Evolutionary conservation across 2,113 vertebrate genomes (phyloP).

Genomic region (Sakesphorus luctuosus): DNA sequence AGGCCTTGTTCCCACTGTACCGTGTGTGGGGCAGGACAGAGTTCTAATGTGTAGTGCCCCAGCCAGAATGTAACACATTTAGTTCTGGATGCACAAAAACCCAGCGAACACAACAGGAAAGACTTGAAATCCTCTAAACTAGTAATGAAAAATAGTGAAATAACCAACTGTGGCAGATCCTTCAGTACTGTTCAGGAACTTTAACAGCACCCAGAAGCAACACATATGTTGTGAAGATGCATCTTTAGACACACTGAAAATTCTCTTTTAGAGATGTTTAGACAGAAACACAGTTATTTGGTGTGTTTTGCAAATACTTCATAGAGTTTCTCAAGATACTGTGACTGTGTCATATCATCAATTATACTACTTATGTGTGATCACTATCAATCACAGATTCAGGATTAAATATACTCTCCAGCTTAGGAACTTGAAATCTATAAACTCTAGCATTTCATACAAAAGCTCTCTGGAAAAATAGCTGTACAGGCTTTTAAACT

Average conservation of each 20-base stretch:
- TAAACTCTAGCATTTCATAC: neutral
- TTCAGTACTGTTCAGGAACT: neutral
- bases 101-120: neutral
- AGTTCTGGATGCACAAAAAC: neutral
- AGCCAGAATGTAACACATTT: neutral
- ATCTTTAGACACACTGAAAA: neutral
- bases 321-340: neutral
- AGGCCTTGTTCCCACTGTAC: neutral
- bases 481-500: neutral
- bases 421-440: neutral
- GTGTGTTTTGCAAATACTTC: neutral
- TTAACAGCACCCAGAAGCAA: neutral
- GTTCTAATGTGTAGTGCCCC: fast-evolving
- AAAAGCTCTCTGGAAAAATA: neutral
- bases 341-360: neutral
- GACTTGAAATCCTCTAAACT: neutral
- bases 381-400: neutral
- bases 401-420: neutral
- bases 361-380: neutral
- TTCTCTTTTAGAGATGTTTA: neutral
- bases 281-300: neutral
- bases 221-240: fast-evolving
- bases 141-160: neutral
- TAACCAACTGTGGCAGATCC: neutral
- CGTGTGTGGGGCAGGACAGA: neutral